Evolutionary conservation across 2,888 invertebrate species (phyloP).

Genomic region (Hypomecis atomaria): DNA sequence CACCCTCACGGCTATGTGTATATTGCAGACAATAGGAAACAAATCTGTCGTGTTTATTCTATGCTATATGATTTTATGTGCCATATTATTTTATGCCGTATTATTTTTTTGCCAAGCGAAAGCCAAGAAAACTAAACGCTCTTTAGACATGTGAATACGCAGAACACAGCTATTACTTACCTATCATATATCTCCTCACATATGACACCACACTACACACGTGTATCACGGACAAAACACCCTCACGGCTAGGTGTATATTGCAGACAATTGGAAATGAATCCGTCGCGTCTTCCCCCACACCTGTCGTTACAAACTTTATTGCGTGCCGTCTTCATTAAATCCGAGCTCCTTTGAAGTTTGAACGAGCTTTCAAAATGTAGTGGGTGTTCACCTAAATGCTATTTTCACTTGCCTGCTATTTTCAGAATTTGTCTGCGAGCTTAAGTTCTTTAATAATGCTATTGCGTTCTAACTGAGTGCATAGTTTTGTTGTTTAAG

Average conservation of each 20-base stretch:
- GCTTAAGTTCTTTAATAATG: not conserved
- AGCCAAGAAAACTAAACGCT: too few species aligned
- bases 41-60: too few species aligned
- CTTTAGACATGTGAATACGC: too few species aligned
- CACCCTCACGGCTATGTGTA: too few species aligned
- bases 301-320: constrained; percentile 67
- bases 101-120: too few species aligned
- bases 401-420: constrained; percentile 32
- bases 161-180: too few species aligned
- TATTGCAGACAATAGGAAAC: too few species aligned
- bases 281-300: constrained; percentile 51
- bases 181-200: too few species aligned
- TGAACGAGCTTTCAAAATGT: constrained; percentile 45
- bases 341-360: constrained; percentile 63
- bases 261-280: constrained; percentile 40
- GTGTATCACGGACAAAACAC: constrained; percentile 21
- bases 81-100: too few species aligned
- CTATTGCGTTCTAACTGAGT: not conserved
- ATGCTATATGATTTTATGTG: too few species aligned
- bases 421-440: constrained; percentile 11
- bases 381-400: constrained; percentile 29
- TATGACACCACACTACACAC: not conserved
- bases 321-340: constrained; percentile 69
- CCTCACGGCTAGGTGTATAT: constrained; percentile 23
- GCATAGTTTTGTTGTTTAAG: too few species aligned